Conservation (phyloP, 2,113 vertebrate genomes). For the Mungos mungo region DNA sequence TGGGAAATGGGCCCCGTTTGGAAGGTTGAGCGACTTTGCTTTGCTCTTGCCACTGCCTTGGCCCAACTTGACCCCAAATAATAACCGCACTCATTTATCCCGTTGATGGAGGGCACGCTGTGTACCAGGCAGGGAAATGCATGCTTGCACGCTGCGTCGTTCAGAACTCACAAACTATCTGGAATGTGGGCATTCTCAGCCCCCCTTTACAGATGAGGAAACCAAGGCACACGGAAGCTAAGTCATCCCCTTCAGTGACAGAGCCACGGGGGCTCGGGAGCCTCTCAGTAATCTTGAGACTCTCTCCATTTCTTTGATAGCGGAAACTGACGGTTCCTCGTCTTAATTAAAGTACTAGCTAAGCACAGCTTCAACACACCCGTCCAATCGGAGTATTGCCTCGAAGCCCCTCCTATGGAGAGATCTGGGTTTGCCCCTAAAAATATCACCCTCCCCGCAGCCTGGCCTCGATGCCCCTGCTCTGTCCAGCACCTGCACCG, state of each 20-base stretch:
- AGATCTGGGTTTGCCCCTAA: not conserved
- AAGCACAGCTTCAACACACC: not conserved
- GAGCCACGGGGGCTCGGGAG: not conserved
- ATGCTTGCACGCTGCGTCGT: accelerated
- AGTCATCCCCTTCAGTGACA: not conserved
- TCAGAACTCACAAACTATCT: not conserved
- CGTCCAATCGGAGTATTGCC: not conserved
- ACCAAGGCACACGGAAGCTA: accelerated
- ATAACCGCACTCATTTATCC: too few species aligned
- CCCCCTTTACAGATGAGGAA: not conserved
- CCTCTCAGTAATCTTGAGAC: not conserved
- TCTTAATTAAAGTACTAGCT: accelerated
- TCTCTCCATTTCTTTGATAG: not conserved
- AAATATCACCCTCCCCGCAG: accelerated
- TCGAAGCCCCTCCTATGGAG: not conserved
- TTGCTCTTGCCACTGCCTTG: not conserved
- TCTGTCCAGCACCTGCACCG: accelerated
- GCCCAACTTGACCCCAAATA: not conserved
- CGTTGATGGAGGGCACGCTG: accelerated
- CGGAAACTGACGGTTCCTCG: not conserved
- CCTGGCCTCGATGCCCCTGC: not conserved
- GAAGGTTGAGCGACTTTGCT: not conserved
- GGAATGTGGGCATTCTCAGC: not conserved
- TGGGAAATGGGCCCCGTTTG: not conserved
- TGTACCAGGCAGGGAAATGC: too few species aligned